These are phyloP conservation scores for Phainopepla nitens DNA, from an alignment of 2,113 vertebrate genomes.

Conservation along the genomic window DNA sequence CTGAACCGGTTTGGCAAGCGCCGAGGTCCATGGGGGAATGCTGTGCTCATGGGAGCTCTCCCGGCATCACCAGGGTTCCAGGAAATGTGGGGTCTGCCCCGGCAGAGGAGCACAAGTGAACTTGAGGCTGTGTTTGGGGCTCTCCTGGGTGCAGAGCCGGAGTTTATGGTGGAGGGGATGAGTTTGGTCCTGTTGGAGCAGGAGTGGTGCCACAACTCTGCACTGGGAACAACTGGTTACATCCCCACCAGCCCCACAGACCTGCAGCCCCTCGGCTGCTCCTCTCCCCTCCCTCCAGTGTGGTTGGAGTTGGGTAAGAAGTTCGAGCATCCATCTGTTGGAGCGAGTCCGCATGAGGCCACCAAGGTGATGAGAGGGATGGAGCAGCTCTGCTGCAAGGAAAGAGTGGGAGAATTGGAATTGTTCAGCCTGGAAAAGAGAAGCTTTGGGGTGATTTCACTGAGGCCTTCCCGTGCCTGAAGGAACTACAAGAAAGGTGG, in stretches of 20 bases:
- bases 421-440: background rate
- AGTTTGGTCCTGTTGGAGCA: background rate
- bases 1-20: fast-evolving
- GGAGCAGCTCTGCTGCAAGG: background rate
- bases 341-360: background rate
- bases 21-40: fast-evolving
- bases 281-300: background rate
- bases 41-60: background rate
- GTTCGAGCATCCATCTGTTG: background rate
- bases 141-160: fast-evolving
- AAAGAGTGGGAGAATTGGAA: background rate
- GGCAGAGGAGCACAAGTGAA: background rate
- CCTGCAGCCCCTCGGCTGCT: fast-evolving
- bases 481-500: background rate
- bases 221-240: background rate
- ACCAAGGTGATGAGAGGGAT: background rate
- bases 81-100: background rate
- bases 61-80: fast-evolving
- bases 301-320: background rate
- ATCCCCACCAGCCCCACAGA: background rate
- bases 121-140: background rate
- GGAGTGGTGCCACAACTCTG: background rate
- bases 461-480: background rate
- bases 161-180: background rate
- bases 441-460: background rate